These are phyloP conservation scores for Platichthys flesus DNA, from an alignment of 2,113 vertebrate species.

Conservation along the genomic window DNA sequence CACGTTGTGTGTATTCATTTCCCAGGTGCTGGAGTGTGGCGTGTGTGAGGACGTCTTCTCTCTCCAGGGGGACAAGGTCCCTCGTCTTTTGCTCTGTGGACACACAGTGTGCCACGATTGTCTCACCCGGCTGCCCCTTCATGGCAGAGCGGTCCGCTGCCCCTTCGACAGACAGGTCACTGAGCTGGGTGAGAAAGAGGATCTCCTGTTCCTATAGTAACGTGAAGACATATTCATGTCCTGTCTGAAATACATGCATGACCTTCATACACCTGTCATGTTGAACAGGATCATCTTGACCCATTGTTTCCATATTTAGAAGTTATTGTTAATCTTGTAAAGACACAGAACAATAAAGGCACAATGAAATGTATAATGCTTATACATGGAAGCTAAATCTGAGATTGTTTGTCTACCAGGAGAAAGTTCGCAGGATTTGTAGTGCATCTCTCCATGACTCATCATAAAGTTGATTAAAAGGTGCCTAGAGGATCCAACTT, in stretches of 20 bases:
- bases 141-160: constrained; percentile 94
- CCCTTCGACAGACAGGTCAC: constrained; percentile 98
- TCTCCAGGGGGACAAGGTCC: constrained; percentile 97
- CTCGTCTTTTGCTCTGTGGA: constrained; percentile 93
- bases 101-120: constrained; percentile 98
- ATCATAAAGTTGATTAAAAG: neutral
- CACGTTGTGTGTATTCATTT: neutral
- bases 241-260: neutral
- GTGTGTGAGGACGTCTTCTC: constrained; percentile 99
- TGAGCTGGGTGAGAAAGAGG: constrained; percentile 90
- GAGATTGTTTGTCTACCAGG: neutral
- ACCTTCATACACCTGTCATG: neutral
- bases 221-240: neutral
- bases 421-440: neutral
- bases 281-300: neutral
- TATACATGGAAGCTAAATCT: neutral
- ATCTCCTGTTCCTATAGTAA: neutral
- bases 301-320: neutral
- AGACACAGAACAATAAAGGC: neutral
- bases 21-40: constrained; percentile 94
- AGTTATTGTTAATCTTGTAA: neutral
- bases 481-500: too few relatives aligned
- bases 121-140: constrained; percentile 93
- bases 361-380: neutral
- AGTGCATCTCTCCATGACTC: neutral